phyloP scores from a whole-genome alignment of 2,797 vertebrate genomes.

The Semotilus atromaculatus region DNA sequence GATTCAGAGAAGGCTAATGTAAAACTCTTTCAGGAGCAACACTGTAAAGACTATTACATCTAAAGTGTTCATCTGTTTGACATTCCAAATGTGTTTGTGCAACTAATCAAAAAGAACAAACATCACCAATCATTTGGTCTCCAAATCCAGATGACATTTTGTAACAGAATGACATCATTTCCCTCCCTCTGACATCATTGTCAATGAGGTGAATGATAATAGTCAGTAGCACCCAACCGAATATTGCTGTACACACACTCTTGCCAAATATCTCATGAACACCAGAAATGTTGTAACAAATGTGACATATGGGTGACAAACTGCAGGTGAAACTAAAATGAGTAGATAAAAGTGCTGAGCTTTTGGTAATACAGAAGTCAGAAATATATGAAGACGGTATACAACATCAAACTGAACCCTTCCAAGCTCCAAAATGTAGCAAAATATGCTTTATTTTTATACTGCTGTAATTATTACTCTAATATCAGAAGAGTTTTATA shows the following conservation, averaged over 20 bases:
- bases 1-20: neutral
- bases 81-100: constrained; percentile 14
- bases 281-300: constrained; percentile 70
- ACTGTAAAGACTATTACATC: neutral
- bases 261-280: constrained; percentile 70
- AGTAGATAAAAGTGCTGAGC: constrained; percentile 1
- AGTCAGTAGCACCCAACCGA: constrained; percentile 66
- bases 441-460: too few relatives aligned
- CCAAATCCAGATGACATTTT: constrained; percentile 37
- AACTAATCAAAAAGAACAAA: constrained; percentile 5
- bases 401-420: too few relatives aligned
- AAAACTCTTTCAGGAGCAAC: neutral
- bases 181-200: constrained; percentile 65
- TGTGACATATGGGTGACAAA: constrained; percentile 8
- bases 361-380: neutral
- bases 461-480: too few relatives aligned
- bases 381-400: neutral
- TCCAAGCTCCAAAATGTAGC: too few relatives aligned
- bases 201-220: constrained; percentile 58
- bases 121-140: neutral
- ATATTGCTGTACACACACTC: constrained; percentile 68
- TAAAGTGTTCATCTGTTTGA: neutral
- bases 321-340: neutral
- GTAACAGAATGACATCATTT: constrained; percentile 60
- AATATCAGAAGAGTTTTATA: too few relatives aligned